Conservation (phyloP, 2,797 vertebrate species). For the Danionella dracula region DNA sequence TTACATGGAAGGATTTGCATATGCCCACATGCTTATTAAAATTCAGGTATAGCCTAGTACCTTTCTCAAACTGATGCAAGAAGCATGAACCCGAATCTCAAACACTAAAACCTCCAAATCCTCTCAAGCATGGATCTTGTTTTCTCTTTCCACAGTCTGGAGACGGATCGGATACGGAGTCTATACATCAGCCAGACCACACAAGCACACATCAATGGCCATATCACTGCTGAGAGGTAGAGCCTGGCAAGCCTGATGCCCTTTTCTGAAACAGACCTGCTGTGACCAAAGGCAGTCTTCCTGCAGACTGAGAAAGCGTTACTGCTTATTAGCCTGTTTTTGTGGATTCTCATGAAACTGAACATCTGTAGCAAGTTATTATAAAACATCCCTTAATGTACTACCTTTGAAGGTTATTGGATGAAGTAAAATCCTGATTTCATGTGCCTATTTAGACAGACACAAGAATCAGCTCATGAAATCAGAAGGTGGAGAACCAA, state of each 20-base stretch:
- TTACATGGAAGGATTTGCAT: conserved; percentile 5
- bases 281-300: conserved; percentile 6
- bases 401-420: neutral
- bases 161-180: conserved; percentile 18
- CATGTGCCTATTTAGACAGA: neutral
- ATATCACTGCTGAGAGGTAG: conserved; percentile 24
- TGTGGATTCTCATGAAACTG: neutral
- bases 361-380: conserved; percentile 12
- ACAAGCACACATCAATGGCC: conserved; percentile 11
- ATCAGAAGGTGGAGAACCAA: neutral
- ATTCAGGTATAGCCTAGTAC: conserved; percentile 8
- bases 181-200: conserved; percentile 20
- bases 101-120: neutral
- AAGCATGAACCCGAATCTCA: neutral
- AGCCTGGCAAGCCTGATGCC: conserved; percentile 18
- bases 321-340: conserved; percentile 14
- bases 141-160: neutral
- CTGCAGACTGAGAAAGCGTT: neutral
- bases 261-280: conserved; percentile 1
- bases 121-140: neutral
- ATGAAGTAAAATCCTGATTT: neutral
- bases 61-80: neutral
- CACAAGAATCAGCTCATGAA: neutral
- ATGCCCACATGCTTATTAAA: neutral
- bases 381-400: conserved; percentile 4